phyloP scores from a whole-genome alignment of 2,888 invertebrate species.

The Petrophora chlorosata region DNA sequence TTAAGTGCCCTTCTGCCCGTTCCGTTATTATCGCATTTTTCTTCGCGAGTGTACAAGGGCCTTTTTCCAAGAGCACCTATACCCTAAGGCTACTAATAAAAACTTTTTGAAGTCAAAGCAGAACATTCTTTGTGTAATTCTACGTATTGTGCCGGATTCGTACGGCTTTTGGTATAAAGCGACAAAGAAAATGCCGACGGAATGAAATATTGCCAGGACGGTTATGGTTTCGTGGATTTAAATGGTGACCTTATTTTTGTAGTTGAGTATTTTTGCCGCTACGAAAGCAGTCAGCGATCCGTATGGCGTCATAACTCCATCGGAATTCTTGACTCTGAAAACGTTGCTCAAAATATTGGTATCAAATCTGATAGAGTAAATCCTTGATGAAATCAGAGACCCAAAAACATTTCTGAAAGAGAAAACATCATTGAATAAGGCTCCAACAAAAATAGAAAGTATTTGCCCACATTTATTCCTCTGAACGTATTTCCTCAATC shows the following conservation, averaged over 20 bases:
- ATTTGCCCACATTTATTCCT: neutral
- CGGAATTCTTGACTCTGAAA: too few relatives aligned
- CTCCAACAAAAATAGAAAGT: too few relatives aligned
- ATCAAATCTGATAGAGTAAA: too few relatives aligned
- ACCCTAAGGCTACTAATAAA: conserved; percentile 36
- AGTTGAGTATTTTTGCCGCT: neutral
- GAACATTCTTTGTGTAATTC: conserved; percentile 32
- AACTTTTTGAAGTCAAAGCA: conserved; percentile 36
- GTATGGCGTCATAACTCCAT: too few relatives aligned
- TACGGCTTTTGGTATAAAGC: conserved; percentile 20
- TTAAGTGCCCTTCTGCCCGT: conserved; percentile 55
- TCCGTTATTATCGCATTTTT: conserved; percentile 65
- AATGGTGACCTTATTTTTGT: conserved; percentile 11
- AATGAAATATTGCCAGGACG: conserved; percentile 26
- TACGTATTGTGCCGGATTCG: conserved; percentile 28
- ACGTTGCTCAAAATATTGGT: too few relatives aligned
- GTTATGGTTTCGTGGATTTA: conserved; percentile 9
- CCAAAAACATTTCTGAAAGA: too few relatives aligned
- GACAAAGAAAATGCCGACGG: conserved; percentile 27
- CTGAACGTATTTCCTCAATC: neutral
- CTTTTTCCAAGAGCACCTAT: conserved; percentile 39
- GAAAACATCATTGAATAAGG: too few relatives aligned
- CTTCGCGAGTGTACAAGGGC: conserved; percentile 40
- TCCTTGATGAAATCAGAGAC: too few relatives aligned
- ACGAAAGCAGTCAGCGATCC: neutral